Evolutionary conservation across 2,113 vertebrate genomes (phyloP).

Genomic region (Lates calcarifer): DNA sequence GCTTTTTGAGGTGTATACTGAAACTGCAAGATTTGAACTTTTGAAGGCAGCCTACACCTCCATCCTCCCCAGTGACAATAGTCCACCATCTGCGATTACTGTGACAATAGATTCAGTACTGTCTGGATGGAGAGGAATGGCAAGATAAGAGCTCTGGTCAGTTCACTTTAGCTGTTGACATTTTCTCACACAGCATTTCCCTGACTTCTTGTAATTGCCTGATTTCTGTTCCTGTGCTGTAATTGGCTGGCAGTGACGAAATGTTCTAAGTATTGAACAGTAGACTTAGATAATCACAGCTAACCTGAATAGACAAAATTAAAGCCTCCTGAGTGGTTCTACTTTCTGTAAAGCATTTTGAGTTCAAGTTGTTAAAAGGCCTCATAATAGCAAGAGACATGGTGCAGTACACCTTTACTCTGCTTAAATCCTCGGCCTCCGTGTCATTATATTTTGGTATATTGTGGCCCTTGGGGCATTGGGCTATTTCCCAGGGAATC

Average conservation of each 20-base stretch:
- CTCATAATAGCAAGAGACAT: neutral
- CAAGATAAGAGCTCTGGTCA: neutral
- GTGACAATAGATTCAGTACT: conserved; percentile 17
- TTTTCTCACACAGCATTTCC: neutral
- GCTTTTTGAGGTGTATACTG: neutral
- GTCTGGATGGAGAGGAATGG: neutral
- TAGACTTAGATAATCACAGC: conserved; percentile 1
- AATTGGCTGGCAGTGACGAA: conserved; percentile 1
- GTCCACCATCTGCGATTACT: neutral
- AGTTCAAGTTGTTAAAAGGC: neutral
- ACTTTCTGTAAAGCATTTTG: neutral
- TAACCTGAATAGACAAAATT: neutral
- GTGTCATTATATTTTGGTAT: conserved; percentile 22
- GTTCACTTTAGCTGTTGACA: conserved; percentile 28
- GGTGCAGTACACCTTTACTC: neutral
- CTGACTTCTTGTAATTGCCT: neutral
- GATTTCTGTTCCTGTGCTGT: neutral
- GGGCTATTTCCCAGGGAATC: conserved; percentile 17
- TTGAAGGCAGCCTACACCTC: conserved; percentile 13
- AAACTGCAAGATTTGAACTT: neutral
- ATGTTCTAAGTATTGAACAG: neutral
- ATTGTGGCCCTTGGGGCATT: conserved; percentile 14
- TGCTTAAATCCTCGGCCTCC: neutral
- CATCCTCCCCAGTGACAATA: neutral
- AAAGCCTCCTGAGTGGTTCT: neutral